Conservation (phyloP, 1,140 invertebrate genomes). For the Bombus impatiens region DNA sequence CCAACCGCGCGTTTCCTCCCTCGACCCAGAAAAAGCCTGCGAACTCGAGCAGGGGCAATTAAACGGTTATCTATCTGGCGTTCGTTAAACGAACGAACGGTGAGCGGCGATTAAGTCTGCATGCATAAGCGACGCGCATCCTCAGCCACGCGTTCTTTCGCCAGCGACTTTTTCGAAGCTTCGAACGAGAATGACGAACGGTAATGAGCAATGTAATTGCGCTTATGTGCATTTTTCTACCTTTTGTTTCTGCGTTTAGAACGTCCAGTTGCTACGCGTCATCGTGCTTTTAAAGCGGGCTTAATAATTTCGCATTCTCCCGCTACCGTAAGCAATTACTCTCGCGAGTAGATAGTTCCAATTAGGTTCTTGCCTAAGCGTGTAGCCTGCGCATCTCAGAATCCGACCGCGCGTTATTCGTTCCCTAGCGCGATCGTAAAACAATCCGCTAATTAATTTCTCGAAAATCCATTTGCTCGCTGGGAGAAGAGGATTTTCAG, state of each 20-base stretch:
- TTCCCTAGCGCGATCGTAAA: background rate
- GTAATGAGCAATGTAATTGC: conserved; percentile 6
- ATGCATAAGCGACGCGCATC: background rate
- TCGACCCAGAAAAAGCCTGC: background rate
- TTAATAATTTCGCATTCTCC: background rate
- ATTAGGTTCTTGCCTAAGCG: background rate
- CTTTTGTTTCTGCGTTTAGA: background rate
- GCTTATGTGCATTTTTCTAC: background rate
- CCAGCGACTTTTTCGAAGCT: background rate
- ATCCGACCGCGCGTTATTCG: too few species aligned
- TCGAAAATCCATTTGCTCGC: background rate
- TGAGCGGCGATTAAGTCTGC: background rate
- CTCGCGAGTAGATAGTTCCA: background rate
- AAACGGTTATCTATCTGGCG: conserved; percentile 6
- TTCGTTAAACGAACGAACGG: conserved; percentile 7
- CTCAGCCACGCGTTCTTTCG: background rate
- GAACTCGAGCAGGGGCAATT: conserved; percentile 6
- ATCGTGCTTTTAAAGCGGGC: background rate
- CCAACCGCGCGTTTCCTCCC: background rate
- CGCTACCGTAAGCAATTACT: background rate
- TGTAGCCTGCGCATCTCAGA: background rate
- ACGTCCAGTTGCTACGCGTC: background rate
- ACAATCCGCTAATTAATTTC: background rate
- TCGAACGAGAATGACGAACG: background rate
- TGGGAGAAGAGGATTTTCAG: background rate